Base-by-base conservation (phyloP, 2,797 vertebrate species). In the Helicolenus hilgendorfi region DNA sequence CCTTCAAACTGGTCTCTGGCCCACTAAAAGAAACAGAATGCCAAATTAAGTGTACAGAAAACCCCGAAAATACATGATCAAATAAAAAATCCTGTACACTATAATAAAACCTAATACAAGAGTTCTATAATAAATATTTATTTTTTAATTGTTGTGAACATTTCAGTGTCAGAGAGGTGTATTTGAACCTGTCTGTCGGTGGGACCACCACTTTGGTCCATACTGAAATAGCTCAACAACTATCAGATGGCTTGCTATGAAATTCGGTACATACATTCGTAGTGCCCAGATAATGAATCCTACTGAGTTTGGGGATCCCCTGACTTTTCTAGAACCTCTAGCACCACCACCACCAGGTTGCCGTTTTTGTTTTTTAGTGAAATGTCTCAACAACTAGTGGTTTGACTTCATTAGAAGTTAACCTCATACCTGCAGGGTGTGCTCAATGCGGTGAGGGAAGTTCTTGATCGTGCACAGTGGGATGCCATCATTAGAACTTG, bases 1-100 rank as follows among this genome's bases (percentile, higher is more conserved):
- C 96, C 97, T 78, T 98, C 98, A 92, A 99, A 99, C 89, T 98
- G 97, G 90, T 98, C 96, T 81, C 96, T 96, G 87, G 98, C 98
- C 99, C 98, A 99, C 98, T 99, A 92, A 77, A 93, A 93, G 33
- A 86, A 94, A 33, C 18, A 62, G 2, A 10, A 49, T 2, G 1
- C 24, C 24, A 41, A 26, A 18, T 41, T 3, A 26, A 6, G 36
- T 41, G 0, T 18, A 11, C 41, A 27, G 2, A 67, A 38, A 36
- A 41, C 2, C 2, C 6, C 2, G 14, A 26, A 24, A 65, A 65
- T 65, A 38, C 41, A 49, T 22, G n/a, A 36, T 1, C 7, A 22
- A 11, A 36, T 14, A 36, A 11, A 60, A 53, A 83, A 3, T 13
- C 18, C 7, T 36, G 31, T 62, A 36, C 15, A n/a, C 3, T 18